Evolutionary conservation across 2,113 vertebrate genomes (phyloP).

Genomic region (Phylloscopus trochiloides): DNA sequence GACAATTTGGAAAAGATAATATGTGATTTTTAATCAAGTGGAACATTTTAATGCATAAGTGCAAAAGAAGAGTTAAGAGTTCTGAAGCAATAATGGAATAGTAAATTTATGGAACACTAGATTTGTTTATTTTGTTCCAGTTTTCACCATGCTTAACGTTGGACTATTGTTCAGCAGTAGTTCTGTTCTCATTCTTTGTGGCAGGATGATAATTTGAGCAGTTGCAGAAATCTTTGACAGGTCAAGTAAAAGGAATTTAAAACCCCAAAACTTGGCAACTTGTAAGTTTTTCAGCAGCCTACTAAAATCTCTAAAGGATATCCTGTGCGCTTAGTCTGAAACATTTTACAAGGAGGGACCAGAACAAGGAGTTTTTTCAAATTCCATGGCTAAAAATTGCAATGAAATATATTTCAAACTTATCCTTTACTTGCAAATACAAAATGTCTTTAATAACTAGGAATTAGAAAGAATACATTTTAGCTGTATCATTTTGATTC

Average conservation of each 20-base stretch:
- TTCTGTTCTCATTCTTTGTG: not conserved
- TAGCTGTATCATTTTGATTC: not conserved
- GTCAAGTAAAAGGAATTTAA: not conserved
- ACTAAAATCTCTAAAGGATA: not conserved
- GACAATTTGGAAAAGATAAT: not conserved
- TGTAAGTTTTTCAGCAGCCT: not conserved
- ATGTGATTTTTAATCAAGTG: not conserved
- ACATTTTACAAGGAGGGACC: not conserved
- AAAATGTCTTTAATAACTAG: not conserved
- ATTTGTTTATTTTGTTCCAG: not conserved
- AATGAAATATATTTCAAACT: not conserved
- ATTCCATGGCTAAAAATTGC: not conserved
- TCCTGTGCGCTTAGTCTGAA: not conserved
- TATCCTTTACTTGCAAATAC: not conserved
- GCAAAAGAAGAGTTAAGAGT: not conserved
- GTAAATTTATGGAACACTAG: not conserved
- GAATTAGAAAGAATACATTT: not conserved
- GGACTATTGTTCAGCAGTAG: not conserved
- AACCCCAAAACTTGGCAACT: not conserved
- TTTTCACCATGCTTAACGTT: not conserved
- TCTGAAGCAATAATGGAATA: not conserved
- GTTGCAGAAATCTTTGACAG: not conserved
- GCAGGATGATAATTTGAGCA: not conserved
- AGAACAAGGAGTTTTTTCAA: not conserved
- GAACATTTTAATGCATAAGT: not conserved